These are phyloP conservation scores for Digitonthophagus gazella DNA, from an alignment of 2,888 invertebrate species.

Conservation along the genomic window DNA sequence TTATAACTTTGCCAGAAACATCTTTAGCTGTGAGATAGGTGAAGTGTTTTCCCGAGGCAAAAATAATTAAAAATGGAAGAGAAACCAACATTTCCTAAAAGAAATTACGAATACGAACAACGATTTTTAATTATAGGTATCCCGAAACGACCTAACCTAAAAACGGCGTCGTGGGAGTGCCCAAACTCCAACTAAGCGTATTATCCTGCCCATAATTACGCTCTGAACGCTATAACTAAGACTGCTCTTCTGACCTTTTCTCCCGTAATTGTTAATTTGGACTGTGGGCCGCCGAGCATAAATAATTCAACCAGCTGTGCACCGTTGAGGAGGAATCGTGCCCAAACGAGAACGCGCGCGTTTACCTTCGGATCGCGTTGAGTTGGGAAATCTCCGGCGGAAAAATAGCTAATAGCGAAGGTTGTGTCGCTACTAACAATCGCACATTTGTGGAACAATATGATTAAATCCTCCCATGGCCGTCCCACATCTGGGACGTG, in stretches of 20 bases:
- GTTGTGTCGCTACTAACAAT: constrained; percentile 29
- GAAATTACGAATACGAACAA: not conserved
- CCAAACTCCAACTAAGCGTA: not conserved
- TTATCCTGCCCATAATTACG: not conserved
- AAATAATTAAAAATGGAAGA: too few relatives aligned
- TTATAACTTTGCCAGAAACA: too few relatives aligned
- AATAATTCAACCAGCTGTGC: constrained; percentile 21
- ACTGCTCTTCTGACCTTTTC: constrained; percentile 25
- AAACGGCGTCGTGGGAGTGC: not conserved
- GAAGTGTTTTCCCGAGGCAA: too few relatives aligned
- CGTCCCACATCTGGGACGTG: constrained; percentile 30
- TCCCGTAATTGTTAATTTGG: constrained; percentile 27
- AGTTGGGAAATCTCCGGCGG: constrained; percentile 1
- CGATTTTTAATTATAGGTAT: not conserved
- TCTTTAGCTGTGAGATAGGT: too few relatives aligned
- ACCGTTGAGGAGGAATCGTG: constrained; percentile 7
- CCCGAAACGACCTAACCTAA: not conserved
- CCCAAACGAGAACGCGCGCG: constrained; percentile 7
- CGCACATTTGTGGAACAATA: constrained; percentile 31
- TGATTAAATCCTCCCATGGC: constrained; percentile 33
- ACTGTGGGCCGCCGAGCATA: constrained; percentile 24
- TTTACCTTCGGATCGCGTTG: constrained; percentile 26
- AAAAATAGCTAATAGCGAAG: constrained; percentile 24
- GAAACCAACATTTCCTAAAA: not conserved
- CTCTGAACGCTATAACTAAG: constrained; percentile 19